Conservation (phyloP, 2,888 invertebrate genomes). For the Trissoscelio sp. region DNA sequence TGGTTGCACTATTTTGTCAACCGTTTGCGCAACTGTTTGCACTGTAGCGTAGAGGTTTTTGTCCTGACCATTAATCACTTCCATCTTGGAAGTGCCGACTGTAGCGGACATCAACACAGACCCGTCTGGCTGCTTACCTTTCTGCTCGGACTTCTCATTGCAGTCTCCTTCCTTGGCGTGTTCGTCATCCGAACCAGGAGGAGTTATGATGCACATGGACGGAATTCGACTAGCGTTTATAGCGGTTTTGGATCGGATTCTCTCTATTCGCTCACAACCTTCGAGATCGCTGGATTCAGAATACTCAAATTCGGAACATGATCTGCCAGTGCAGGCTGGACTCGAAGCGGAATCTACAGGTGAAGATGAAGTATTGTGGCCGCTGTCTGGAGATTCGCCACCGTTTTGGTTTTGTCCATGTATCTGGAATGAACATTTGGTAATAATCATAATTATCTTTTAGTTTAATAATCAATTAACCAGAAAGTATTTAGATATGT, state of each 20-base stretch:
- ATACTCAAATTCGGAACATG: conserved; percentile 91
- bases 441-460: neutral
- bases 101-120: conserved; percentile 81
- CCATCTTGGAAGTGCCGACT: conserved; percentile 82
- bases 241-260: conserved; percentile 93
- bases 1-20: conserved; percentile 46
- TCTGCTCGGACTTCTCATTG: conserved; percentile 70
- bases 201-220: conserved; percentile 96
- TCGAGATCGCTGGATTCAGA: conserved; percentile 94
- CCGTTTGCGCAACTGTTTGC: conserved; percentile 75
- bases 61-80: conserved; percentile 81
- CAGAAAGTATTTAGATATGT: no score
- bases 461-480: neutral
- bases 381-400: conserved; percentile 91
- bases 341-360: conserved; percentile 91
- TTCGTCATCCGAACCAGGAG: conserved; percentile 94
- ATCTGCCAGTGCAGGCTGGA: conserved; percentile 88
- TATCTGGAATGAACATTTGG: conserved; percentile 73
- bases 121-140: conserved; percentile 71
- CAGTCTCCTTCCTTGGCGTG: conserved; percentile 83
- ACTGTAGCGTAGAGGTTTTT: conserved; percentile 82
- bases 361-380: conserved; percentile 92
- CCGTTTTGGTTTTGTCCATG: conserved; percentile 85
- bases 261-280: conserved; percentile 93
- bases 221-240: conserved; percentile 95